Evolutionary conservation across 1,140 invertebrate genomes (phyloP), one percentile per base, ranked within the genome.

Genomic region (Drosophila punjabiensis): DNA sequence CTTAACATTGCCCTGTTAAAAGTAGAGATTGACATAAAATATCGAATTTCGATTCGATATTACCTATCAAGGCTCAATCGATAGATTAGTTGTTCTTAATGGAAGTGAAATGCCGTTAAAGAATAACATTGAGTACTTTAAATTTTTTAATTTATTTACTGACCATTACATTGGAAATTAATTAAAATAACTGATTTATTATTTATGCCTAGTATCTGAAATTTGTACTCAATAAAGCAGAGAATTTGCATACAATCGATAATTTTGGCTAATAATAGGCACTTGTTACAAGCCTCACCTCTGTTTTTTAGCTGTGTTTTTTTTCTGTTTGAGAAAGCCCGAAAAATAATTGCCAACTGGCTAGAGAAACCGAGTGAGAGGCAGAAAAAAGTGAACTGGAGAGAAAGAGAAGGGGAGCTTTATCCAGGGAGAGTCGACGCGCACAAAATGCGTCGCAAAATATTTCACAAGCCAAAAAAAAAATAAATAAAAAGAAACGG

Each of bases 401-500:
- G 60, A 56, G 39, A 79, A 56, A 60, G 33, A 66, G 55, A 71
- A 45, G 61, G 74, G 75, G 20, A 68, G 68, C 63, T 71, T 70
- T 71, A 65, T 66, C 35, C 56, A 70, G 43, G 41, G 18, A 71
- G 43, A 63, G 64, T 30, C 52, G 52, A 20, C 53, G 53, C 80
- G 67, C 64, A 82, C 69, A 82, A 89, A 90, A 90, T 89, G 85
- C 85, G 85, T 80, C 82, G 86, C 82, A 89, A 89, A 85, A 79
- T 83, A 79, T 70, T 82, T 79, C 52, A 65, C 70, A 56, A 56
- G 53, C 61, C 60, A 59, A 55, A 65, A 68, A 83, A 88, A 62
- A 58, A 48, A 59, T n/a, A n/a, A n/a, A n/a, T n/a, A 78, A 39
- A 37, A 18, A 18, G 53, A 37, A 24, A 56, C 33, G 39, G 59